Evolutionary conservation across 1,140 invertebrate genomes (phyloP).

Genomic region (Brachionus plicatilis): DNA sequence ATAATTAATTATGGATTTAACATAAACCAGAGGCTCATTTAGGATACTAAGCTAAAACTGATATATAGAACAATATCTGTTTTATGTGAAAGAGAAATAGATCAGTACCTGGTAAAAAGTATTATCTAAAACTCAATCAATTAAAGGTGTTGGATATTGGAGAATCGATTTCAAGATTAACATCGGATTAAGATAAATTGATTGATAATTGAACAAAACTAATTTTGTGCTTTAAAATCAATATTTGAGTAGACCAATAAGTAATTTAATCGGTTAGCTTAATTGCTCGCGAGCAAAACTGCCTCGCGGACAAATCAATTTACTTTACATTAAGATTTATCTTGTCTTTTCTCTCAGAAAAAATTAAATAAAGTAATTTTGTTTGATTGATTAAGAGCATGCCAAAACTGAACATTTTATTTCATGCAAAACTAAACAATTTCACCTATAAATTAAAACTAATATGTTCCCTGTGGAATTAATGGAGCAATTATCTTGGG

Average conservation of each 20-base stretch:
- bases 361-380: not conserved
- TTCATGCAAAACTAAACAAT: not conserved
- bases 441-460: not conserved
- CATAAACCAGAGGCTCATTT: not conserved
- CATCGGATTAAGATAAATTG: not conserved
- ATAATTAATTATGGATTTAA: not conserved
- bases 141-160: not conserved
- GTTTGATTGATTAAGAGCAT: constrained; percentile 15
- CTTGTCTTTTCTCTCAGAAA: not conserved
- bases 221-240: not conserved
- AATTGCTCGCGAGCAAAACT: not conserved
- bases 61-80: not conserved
- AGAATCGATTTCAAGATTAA: not conserved
- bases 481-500: not conserved
- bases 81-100: not conserved
- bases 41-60: not conserved
- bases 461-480: not conserved
- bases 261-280: not conserved
- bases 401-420: not conserved
- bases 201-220: not conserved
- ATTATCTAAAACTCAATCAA: not conserved
- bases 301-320: not conserved
- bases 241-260: not conserved
- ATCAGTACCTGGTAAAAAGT: not conserved
- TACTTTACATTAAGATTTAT: constrained; percentile 9